Evolutionary conservation across 2,113 vertebrate genomes (phyloP), one percentile per base, ranked within the genome.

Genomic region (Phylloscopus trochilus): DNA sequence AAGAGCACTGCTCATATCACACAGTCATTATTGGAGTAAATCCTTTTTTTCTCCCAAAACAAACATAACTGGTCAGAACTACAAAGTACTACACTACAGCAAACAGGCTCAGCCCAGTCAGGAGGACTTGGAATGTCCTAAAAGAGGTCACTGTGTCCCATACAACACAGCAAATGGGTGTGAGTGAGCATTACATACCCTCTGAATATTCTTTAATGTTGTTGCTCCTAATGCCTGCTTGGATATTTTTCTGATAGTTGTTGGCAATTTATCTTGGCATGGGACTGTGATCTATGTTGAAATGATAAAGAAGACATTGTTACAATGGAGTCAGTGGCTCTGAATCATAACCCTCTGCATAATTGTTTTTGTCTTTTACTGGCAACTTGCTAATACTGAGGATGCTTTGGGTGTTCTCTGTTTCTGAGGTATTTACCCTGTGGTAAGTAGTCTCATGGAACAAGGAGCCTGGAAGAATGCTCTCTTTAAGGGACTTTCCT

Each of bases 261-360:
- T 93, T 96, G 93, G 91, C 79, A 84, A 88, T 92, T 96, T 89
- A 28, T 90, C 53, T 95, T 97, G 90, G 82, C 83, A 37, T 62
- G 52, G 66, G 70, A 67, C 62, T 84, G 47, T 43, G 58, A 85
- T 87, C 85, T 90, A 26, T 91, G 94, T 87, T 76, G 88, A 75
- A 67, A 68, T 68, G 69, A 97, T 96, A 96, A 95, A 96, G 86
- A 59, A 95, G 47, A 82, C 92, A 70, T 93, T 96, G 82, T 96
- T 91, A 84, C 30, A 70, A 13, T 12, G 75, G 72, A 96, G 60
- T 60, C 92, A 88, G 46, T 59, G 68, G 80, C 47, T 97, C 78
- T 94, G 88, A 91, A 82, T 94, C 93, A 89, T 80, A 92, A 73
- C 44, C 56, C 35, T 37, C 75, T 79, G 27, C 77, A 80, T 89